Conservation (phyloP, 2,888 invertebrate species). For the Selenia dentaria region DNA sequence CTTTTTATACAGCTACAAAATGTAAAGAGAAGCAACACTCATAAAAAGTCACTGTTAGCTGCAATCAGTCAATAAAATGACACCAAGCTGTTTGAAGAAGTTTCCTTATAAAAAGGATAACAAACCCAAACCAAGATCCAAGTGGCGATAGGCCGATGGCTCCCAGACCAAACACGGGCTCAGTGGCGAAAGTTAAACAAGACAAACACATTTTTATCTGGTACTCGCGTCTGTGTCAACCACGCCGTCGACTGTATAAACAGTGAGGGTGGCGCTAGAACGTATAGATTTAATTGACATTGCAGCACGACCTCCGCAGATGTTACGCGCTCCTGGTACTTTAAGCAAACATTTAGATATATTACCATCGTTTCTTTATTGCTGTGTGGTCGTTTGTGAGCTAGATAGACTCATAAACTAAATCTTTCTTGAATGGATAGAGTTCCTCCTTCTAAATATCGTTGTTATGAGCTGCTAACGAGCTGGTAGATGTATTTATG, state of each 20-base stretch:
- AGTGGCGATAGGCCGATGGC: conserved; percentile 39
- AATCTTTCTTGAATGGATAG: not conserved
- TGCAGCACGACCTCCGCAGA: conserved; percentile 52
- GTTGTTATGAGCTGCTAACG: not conserved
- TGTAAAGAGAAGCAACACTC: too few species aligned
- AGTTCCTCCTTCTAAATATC: too few species aligned
- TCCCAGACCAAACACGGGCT: conserved; percentile 55
- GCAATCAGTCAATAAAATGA: conserved; percentile 10
- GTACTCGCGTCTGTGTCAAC: conserved; percentile 65
- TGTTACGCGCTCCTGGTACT: conserved; percentile 52
- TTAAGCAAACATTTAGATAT: conserved; percentile 29
- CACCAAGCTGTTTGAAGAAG: conserved; percentile 14
- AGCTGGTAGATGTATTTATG: not conserved
- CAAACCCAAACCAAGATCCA: conserved; percentile 26
- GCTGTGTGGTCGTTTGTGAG: conserved; percentile 15
- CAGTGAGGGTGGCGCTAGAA: conserved; percentile 66
- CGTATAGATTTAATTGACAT: conserved; percentile 70
- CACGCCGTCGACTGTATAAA: conserved; percentile 61
- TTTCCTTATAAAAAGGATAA: conserved; percentile 28
- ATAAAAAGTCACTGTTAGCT: conserved; percentile 3
- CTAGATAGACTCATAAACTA: conserved; percentile 1
- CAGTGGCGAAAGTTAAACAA: conserved; percentile 69
- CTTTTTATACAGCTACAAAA: too few species aligned
- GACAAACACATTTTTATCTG: conserved; percentile 79
- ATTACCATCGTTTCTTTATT: conserved; percentile 21